A percentile compares a stretch with the other conserved stretches of the same genome.
These are phyloP conservation scores for Columba livia DNA, from an alignment of 2,113 vertebrate genomes.

Conservation along the genomic window DNA sequence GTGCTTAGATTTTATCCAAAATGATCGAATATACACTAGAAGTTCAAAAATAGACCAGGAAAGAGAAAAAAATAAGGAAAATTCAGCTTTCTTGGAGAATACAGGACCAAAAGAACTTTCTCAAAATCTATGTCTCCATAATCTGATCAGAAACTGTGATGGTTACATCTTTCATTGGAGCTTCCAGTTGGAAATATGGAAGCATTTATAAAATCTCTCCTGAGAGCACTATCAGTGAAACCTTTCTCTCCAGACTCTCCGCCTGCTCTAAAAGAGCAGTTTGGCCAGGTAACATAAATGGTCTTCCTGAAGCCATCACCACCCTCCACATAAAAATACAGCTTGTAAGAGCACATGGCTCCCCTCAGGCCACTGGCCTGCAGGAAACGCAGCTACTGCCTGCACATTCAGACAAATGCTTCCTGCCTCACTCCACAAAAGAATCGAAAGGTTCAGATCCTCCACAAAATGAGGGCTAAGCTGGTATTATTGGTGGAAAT, in stretches of 20 bases:
- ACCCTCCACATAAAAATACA: not conserved
- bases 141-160: not conserved
- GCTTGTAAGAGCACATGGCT: not conserved
- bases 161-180: not conserved
- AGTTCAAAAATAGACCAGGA: not conserved
- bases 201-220: not conserved
- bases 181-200: not conserved
- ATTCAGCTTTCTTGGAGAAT: not conserved
- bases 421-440: not conserved
- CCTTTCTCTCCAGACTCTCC: not conserved
- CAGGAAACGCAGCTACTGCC: not conserved
- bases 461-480: not conserved
- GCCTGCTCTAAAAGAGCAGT: not conserved
- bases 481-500: not conserved
- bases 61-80: not conserved
- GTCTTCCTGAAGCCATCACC: not conserved
- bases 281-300: not conserved
- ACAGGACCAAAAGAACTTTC: not conserved
- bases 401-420: rapidly evolving
- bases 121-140: not conserved
- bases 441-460: not conserved
- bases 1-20: not conserved
- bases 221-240: not conserved
- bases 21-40: not conserved
- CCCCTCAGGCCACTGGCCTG: not conserved